phyloP scores from a whole-genome alignment of 2,113 vertebrate species.

The Peucedramus taeniatus region DNA sequence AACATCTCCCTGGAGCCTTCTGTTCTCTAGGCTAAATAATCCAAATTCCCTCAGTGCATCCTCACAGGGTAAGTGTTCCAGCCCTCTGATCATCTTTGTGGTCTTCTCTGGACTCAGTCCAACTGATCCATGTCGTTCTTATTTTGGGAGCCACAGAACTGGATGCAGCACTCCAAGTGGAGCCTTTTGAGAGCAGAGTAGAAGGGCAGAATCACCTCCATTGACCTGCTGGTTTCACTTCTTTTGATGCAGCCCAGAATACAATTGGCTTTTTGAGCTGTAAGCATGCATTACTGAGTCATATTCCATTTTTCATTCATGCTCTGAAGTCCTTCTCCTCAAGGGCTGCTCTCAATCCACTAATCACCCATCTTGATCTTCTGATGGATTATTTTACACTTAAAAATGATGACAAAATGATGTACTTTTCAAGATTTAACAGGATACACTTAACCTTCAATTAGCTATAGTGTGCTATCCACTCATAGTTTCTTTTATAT shows the following conservation, averaged over 20 bases:
- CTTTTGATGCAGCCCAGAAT: background rate
- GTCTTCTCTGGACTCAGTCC: background rate
- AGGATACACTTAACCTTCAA: background rate
- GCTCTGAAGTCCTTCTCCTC: background rate
- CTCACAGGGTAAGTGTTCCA: background rate
- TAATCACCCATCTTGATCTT: background rate
- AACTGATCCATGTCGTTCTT: background rate
- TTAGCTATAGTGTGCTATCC: background rate
- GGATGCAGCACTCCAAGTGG: background rate
- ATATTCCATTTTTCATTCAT: background rate
- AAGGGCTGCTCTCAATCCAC: background rate
- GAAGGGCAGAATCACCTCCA: background rate
- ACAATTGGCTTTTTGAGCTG: background rate
- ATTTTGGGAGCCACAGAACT: background rate
- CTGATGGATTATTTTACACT: background rate
- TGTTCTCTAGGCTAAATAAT: background rate
- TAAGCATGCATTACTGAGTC: background rate
- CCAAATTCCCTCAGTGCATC: background rate
- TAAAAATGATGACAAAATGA: background rate
- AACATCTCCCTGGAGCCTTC: background rate
- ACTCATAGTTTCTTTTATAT: background rate
- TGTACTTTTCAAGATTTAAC: background rate
- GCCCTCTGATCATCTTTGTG: background rate
- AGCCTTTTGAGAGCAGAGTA: background rate
- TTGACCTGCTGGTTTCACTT: background rate